Percentiles rank a stretch among this genome's conserved stretches.
Evolutionary conservation across 1,140 invertebrate species (phyloP).

Genomic region (Notospermus geniculatus): DNA sequence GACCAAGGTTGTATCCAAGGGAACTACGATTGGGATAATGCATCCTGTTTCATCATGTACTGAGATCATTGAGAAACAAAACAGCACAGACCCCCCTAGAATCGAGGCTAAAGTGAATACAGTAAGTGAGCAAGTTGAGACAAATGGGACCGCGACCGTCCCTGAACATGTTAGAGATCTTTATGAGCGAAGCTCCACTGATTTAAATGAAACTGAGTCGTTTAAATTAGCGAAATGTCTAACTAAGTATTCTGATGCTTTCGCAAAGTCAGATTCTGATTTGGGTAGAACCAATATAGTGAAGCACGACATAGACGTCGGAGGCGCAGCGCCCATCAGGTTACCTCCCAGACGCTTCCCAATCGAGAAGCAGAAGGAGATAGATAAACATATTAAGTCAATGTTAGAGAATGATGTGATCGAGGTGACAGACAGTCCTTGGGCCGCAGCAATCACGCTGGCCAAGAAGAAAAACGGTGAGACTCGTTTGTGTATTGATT

Average conservation of each 20-base stretch:
- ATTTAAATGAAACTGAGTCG: background rate
- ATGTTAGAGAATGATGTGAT: slow-evolving; percentile 8
- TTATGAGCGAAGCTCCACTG: background rate
- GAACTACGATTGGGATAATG: background rate
- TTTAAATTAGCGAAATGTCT: slow-evolving; percentile 5
- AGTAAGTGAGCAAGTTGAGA: background rate
- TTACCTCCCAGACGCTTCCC: slow-evolving; percentile 14
- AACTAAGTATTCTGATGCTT: slow-evolving; percentile 13
- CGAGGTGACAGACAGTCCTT: slow-evolving; percentile 48
- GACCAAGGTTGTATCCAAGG: background rate
- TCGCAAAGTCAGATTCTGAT: slow-evolving; percentile 15
- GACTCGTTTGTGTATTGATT: slow-evolving; percentile 23
- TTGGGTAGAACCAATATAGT: slow-evolving; percentile 30
- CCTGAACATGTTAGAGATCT: background rate
- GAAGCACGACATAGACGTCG: slow-evolving; percentile 38
- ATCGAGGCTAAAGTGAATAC: background rate
- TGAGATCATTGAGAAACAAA: no score
- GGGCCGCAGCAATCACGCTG: slow-evolving; percentile 57
- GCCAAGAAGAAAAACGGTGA: slow-evolving; percentile 58
- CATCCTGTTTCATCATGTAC: no score
- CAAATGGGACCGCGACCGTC: background rate
- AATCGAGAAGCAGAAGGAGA: slow-evolving; percentile 4
- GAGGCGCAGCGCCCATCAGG: slow-evolving; percentile 28
- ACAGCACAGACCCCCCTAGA: no score
- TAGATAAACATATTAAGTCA: slow-evolving; percentile 13